phyloP scores from a whole-genome alignment of 2,888 invertebrate genomes.

The Lomographa bimaculata region DNA sequence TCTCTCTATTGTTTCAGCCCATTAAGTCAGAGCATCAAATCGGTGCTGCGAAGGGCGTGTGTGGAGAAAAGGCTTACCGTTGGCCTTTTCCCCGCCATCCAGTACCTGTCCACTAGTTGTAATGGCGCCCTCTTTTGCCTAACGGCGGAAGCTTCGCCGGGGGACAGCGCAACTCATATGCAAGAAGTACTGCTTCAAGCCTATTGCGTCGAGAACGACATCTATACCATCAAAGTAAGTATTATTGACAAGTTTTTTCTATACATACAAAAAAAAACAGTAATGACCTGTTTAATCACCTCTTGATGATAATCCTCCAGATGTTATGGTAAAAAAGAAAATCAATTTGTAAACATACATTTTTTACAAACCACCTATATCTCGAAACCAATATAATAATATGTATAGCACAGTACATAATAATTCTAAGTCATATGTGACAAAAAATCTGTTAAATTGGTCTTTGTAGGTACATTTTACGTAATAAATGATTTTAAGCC shows the following conservation, averaged over 20 bases:
- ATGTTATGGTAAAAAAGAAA: too few species aligned
- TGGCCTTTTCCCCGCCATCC: conserved; percentile 85
- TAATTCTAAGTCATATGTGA: too few species aligned
- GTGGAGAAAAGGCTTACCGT: conserved; percentile 84
- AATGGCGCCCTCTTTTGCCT: conserved; percentile 87
- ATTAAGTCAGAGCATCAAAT: conserved; percentile 77
- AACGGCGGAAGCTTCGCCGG: conserved; percentile 86
- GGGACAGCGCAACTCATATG: conserved; percentile 90
- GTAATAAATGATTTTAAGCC: too few species aligned
- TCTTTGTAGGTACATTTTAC: too few species aligned
- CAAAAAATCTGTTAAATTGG: too few species aligned
- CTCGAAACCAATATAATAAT: too few species aligned
- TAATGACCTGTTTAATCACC: too few species aligned
- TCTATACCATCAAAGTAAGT: conserved; percentile 88
- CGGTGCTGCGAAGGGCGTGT: conserved; percentile 80
- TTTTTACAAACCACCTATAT: too few species aligned
- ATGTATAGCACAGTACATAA: too few species aligned
- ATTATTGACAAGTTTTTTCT: conserved; percentile 24
- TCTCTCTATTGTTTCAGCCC: conserved; percentile 63
- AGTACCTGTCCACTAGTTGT: conserved; percentile 82
- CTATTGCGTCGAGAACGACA: conserved; percentile 91
- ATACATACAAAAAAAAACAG: too few species aligned
- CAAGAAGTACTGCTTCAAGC: conserved; percentile 90
- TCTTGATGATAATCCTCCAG: too few species aligned
- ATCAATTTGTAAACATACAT: too few species aligned